Percentiles rank a stretch among this genome's conserved stretches.
phyloP scores from a whole-genome alignment of 2,797 vertebrate species.

The Liparis tanakae region DNA sequence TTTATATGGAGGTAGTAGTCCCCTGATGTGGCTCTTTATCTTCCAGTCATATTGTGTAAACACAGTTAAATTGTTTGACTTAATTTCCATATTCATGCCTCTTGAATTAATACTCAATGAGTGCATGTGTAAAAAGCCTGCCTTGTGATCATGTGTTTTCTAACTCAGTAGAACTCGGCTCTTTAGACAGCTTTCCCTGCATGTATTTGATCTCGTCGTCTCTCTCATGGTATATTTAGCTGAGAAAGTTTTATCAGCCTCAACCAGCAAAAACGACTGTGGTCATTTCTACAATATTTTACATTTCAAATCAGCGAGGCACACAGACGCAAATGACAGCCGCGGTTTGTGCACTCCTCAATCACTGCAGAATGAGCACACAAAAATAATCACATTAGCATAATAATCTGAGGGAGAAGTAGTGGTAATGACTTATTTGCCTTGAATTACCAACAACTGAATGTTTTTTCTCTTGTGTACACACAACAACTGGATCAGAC shows the following conservation, averaged over 20 bases:
- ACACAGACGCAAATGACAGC: slow-evolving; percentile 58
- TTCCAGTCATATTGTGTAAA: slow-evolving; percentile 53
- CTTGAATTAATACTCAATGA: slow-evolving; percentile 53
- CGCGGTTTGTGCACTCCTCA: slow-evolving; percentile 61
- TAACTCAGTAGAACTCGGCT: slow-evolving; percentile 20
- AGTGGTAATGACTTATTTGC: slow-evolving; percentile 67
- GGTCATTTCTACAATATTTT: slow-evolving; percentile 72
- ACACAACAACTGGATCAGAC: slow-evolving; percentile 59
- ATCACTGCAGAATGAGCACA: slow-evolving; percentile 70
- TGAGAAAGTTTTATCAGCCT: slow-evolving; percentile 55
- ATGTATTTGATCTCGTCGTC: slow-evolving; percentile 60
- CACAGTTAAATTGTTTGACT: slow-evolving; percentile 52
- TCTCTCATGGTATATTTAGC: slow-evolving; percentile 55
- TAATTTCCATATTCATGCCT: slow-evolving; percentile 63
- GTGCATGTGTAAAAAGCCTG: slow-evolving; percentile 47
- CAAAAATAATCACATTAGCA: slow-evolving; percentile 78
- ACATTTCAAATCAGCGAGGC: slow-evolving; percentile 61
- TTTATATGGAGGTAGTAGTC: slow-evolving; percentile 39
- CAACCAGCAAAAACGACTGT: slow-evolving; percentile 48
- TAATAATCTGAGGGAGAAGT: slow-evolving; percentile 69
- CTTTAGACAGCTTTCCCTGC: slow-evolving; percentile 56
- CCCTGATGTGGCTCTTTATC: slow-evolving; percentile 47
- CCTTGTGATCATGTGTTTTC: slow-evolving; percentile 39
- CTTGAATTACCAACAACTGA: slow-evolving; percentile 56
- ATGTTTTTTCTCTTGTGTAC: slow-evolving; percentile 47